Evolutionary conservation across 2,797 vertebrate species (phyloP).

Genomic region (Sebastes goodei): DNA sequence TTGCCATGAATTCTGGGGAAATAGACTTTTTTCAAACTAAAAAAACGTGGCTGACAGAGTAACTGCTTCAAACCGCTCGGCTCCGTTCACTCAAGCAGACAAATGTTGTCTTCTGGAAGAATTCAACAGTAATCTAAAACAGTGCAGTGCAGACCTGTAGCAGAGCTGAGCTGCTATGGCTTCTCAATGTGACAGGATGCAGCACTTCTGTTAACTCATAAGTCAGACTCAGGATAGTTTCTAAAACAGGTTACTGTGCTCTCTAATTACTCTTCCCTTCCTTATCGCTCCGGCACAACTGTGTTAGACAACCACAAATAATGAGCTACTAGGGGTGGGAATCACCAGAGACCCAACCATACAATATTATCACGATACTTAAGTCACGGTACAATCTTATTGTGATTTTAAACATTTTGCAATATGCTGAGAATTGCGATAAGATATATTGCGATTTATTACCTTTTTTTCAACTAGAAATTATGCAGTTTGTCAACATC

Average conservation of each 20-base stretch:
- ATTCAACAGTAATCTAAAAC: not conserved
- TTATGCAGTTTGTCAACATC: too few relatives aligned
- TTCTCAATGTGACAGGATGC: not conserved
- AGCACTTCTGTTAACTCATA: not conserved
- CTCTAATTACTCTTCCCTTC: not conserved
- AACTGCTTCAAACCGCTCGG: not conserved
- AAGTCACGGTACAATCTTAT: too few relatives aligned
- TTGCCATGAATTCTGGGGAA: not conserved
- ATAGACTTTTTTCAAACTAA: not conserved
- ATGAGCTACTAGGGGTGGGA: not conserved
- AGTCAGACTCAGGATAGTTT: not conserved
- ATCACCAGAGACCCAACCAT: too few relatives aligned
- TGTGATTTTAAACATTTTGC: too few relatives aligned
- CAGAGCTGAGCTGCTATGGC: not conserved
- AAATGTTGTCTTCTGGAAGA: not conserved
- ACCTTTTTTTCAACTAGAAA: too few relatives aligned
- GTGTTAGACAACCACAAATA: not conserved
- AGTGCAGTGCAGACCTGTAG: not conserved
- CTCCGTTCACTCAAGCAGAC: not conserved
- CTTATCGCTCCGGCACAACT: not conserved
- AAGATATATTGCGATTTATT: too few relatives aligned
- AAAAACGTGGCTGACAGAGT: not conserved
- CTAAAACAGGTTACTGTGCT: not conserved
- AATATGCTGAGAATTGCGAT: too few relatives aligned
- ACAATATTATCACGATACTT: too few relatives aligned